A percentile compares a stretch with the other conserved stretches of the same genome.
phyloP scores from a whole-genome alignment of 2,888 invertebrate genomes.

The Mesorhabditis sp. region DNA sequence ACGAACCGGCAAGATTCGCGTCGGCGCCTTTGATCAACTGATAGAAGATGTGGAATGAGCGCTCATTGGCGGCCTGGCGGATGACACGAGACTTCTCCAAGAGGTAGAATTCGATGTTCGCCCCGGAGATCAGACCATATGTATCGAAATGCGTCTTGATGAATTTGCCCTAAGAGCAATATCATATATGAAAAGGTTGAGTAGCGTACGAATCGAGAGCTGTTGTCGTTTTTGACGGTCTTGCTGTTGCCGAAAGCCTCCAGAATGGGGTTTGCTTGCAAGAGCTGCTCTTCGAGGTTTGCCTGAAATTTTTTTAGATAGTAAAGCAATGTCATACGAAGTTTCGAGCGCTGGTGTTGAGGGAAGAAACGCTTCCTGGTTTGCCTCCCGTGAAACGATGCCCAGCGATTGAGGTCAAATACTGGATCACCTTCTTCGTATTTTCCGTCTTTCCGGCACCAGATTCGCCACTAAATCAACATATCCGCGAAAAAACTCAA shows the following conservation, averaged over 20 bases:
- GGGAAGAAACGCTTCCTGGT: not conserved
- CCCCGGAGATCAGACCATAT: slow-evolving; percentile 96
- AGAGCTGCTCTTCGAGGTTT: slow-evolving; percentile 93
- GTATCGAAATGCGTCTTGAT: slow-evolving; percentile 99
- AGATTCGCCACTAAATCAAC: slow-evolving; percentile 76
- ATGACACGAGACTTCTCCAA: slow-evolving; percentile 98
- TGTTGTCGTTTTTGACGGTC: slow-evolving; percentile 99
- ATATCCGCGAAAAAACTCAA: not conserved
- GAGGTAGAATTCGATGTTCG: slow-evolving; percentile 98
- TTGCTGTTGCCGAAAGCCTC: slow-evolving; percentile 99
- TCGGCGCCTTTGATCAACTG: slow-evolving; percentile 88
- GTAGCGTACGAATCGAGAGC: slow-evolving; percentile 96
- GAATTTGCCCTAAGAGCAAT: slow-evolving; percentile 77
- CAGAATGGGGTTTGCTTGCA: slow-evolving; percentile 94
- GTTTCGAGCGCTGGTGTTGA: not conserved
- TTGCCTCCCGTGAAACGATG: slow-evolving; percentile 60
- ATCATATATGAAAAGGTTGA: not conserved
- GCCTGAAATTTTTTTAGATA: slow-evolving; percentile 70
- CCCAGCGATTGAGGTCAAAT: slow-evolving; percentile 96
- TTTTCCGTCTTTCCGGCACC: slow-evolving; percentile 69
- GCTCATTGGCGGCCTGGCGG: slow-evolving; percentile 91
- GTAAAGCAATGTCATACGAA: not conserved
- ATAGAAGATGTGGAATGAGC: slow-evolving; percentile 99
- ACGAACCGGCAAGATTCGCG: slow-evolving; percentile 63
- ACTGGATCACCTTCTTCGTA: slow-evolving; percentile 99